Evolutionary conservation across 1,140 invertebrate genomes (phyloP).

Genomic region (Orchestia grillus): DNA sequence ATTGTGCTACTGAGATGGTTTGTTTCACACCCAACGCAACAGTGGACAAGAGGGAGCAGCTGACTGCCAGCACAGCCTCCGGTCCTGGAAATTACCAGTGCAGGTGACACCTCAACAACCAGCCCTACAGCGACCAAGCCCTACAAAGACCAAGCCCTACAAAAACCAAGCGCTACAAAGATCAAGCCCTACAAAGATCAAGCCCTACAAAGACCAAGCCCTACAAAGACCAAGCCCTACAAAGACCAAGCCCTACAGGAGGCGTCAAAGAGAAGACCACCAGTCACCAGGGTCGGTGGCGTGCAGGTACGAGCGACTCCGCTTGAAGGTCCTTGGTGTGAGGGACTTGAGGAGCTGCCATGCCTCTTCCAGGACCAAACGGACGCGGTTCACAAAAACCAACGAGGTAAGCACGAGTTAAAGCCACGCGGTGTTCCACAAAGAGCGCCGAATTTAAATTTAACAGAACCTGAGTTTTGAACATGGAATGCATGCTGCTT

Average conservation of each 20-base stretch:
- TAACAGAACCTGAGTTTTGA: too few relatives aligned
- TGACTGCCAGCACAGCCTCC: too few relatives aligned
- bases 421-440: too few relatives aligned
- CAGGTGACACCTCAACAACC: not conserved
- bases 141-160: not conserved
- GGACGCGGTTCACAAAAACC: not conserved
- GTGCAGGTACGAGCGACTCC: constrained; percentile 1
- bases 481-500: too few relatives aligned
- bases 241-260: not conserved
- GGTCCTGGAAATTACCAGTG: too few relatives aligned
- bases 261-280: not conserved
- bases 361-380: not conserved
- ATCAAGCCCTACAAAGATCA: too few relatives aligned
- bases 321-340: not conserved
- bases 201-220: not conserved
- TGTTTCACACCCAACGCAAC: too few relatives aligned
- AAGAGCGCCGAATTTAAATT: too few relatives aligned
- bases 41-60: too few relatives aligned
- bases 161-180: too few relatives aligned
- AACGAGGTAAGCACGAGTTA: not conserved
- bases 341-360: constrained; percentile 8
- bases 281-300: not conserved
- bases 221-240: not conserved
- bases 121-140: too few relatives aligned
- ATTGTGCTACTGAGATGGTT: too few relatives aligned